Percentiles rank a stretch among this genome's conserved stretches.
These are phyloP conservation scores for Aselliscus stoliczkanus DNA, from an alignment of 2,797 vertebrate species.

Conservation along the genomic window DNA sequence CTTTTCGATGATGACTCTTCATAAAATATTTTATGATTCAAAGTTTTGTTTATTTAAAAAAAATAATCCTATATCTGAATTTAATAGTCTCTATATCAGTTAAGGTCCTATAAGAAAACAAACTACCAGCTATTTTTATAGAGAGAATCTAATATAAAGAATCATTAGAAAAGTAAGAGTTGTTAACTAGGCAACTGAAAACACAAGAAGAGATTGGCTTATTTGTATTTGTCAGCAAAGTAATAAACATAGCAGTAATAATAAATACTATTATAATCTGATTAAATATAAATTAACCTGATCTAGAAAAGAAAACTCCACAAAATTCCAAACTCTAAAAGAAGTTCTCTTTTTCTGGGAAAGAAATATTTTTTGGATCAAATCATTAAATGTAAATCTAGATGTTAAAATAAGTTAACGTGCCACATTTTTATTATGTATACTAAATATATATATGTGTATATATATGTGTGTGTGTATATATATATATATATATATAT, in stretches of 20 bases:
- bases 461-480: too few relatives aligned
- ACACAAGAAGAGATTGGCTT: neutral
- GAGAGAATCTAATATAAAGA: neutral
- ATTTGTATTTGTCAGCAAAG: neutral
- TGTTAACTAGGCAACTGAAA: constrained; percentile 8
- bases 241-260: neutral
- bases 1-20: neutral
- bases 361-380: neutral
- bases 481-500: too few relatives aligned
- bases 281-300: constrained; percentile 13
- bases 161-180: neutral
- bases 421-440: neutral
- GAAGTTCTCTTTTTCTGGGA: constrained; percentile 4
- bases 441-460: neutral
- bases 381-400: neutral
- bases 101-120: neutral
- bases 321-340: constrained; percentile 17
- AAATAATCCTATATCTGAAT: neutral
- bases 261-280: neutral
- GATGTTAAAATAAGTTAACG: constrained; percentile 13
- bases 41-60: neutral
- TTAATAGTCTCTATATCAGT: neutral
- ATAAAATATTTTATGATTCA: neutral
- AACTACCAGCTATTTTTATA: neutral
- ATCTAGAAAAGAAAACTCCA: neutral